Evolutionary conservation across 2,888 invertebrate species (phyloP), one percentile per base, ranked within the genome.

Genomic region (Embidobia sp.): DNA sequence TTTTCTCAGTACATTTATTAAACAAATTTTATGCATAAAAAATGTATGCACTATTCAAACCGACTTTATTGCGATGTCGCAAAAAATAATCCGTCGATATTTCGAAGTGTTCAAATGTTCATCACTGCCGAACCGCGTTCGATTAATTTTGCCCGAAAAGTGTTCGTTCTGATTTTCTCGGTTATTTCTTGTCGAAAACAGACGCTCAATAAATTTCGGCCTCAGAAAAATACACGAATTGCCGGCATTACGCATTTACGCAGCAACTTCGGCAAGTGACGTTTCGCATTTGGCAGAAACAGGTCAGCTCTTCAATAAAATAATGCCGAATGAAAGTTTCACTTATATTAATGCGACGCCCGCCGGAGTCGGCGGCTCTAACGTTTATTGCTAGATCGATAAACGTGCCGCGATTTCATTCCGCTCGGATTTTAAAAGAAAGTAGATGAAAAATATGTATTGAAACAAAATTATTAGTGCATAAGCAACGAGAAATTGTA

Each of bases 251-350:
- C 35, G 46, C 19, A 53, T 51, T 70, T 44, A 40, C 26, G 29
- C n/a, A 10, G 15, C 27, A 44, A 55, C 37, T 57, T 13, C 37
- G 31, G 5, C 29, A 33, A 57, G 49, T 59, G 48, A 57, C 40
- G 18, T 49, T 48, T 27, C 22, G 26, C n/a, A 10, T 55, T 46
- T 27, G 22, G 19, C 57, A 11, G 42, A 72, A 72, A 35, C 49
- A 59, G 69, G 59, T 59, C 69, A 69, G 33, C 26, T 26, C 59
- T 59, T 49, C 49, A 49, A 49, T 69, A 59, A 69, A 69, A 69
- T 59, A 69, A 67, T 48, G 16, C 40, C 10, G 5, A 57, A 57
- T 40, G 46, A 69, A 69, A 59, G 48, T 69, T 69, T 69, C 33
- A 49, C 69, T 69, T 49, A 33, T 42, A 49, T 49, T 59, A 49